phyloP scores from a whole-genome alignment of 2,113 vertebrate species.

The Stomatorhinus ivindoensis region DNA sequence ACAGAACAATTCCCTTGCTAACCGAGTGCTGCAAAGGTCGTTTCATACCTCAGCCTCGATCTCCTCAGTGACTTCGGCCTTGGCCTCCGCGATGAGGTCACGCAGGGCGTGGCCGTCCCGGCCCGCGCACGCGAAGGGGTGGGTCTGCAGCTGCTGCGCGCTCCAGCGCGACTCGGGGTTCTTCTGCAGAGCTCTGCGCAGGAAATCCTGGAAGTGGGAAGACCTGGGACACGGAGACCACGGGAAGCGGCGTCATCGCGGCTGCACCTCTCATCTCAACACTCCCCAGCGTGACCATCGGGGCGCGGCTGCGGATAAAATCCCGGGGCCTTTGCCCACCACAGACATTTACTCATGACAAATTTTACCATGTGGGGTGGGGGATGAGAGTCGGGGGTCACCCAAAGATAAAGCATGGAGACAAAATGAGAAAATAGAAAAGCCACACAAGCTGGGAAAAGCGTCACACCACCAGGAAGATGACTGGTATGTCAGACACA shows the following conservation, averaged over 20 bases:
- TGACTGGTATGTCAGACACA: neutral
- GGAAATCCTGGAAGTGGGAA: slow-evolving; percentile 58
- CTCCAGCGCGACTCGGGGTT: slow-evolving; percentile 50
- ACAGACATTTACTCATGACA: neutral
- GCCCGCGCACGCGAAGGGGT: slow-evolving; percentile 49
- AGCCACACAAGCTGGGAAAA: neutral
- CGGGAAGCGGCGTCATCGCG: neutral
- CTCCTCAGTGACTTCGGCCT: slow-evolving; percentile 56
- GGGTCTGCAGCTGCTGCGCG: slow-evolving; percentile 51
- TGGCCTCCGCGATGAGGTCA: slow-evolving; percentile 56
- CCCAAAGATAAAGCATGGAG: neutral
- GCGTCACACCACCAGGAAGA: neutral
- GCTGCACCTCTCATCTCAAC: neutral
- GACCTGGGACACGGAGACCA: slow-evolving; percentile 44
- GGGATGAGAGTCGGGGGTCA: neutral
- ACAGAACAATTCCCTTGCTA: neutral
- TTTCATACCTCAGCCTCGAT: slow-evolving; percentile 43
- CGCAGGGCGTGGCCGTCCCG: slow-evolving; percentile 36
- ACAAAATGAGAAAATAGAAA: neutral
- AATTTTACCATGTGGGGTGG: neutral
- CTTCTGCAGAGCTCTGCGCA: slow-evolving; percentile 53
- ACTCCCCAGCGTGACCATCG: neutral
- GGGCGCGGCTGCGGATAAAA: neutral
- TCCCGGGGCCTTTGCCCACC: neutral
- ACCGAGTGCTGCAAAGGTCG: neutral